These are phyloP conservation scores for Popillia japonica DNA, from an alignment of 1,140 invertebrate genomes.

Conservation along the genomic window DNA sequence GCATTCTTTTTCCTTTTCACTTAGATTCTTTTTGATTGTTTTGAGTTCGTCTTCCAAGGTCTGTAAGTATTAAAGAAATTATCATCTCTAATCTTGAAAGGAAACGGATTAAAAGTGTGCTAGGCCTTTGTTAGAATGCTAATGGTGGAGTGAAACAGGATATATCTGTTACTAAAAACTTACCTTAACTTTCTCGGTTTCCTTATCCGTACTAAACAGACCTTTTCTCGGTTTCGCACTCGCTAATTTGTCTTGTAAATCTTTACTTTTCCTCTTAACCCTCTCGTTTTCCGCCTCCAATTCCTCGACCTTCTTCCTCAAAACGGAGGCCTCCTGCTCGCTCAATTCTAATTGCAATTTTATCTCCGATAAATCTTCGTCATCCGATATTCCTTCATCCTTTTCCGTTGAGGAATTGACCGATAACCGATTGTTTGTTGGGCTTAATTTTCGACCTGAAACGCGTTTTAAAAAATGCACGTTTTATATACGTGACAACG, in stretches of 20 bases:
- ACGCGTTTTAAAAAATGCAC: not conserved
- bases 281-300: slow-evolving; percentile 81
- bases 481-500: not conserved
- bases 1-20: slow-evolving; percentile 84
- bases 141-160: no score
- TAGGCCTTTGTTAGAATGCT: no score
- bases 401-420: slow-evolving; percentile 73
- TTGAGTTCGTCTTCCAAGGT: slow-evolving; percentile 74
- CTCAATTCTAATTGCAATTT: slow-evolving; percentile 85
- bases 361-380: slow-evolving; percentile 79
- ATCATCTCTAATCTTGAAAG: no score
- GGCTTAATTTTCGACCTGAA: slow-evolving; percentile 67
- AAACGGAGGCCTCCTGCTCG: slow-evolving; percentile 84
- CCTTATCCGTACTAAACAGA: slow-evolving; percentile 58
- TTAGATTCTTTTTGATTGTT: slow-evolving; percentile 77
- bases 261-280: slow-evolving; percentile 77
- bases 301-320: slow-evolving; percentile 84
- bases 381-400: slow-evolving; percentile 77
- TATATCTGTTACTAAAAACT: no score
- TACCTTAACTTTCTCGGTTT: slow-evolving; percentile 74
- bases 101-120: no score
- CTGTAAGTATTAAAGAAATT: slow-evolving; percentile 51
- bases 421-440: slow-evolving; percentile 67
- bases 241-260: slow-evolving; percentile 75
- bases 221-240: slow-evolving; percentile 58